Percentiles rank a stretch among this genome's conserved stretches.
These are phyloP conservation scores for Phalloptychus januarius DNA, from an alignment of 2,797 vertebrate genomes.

Conservation along the genomic window DNA sequence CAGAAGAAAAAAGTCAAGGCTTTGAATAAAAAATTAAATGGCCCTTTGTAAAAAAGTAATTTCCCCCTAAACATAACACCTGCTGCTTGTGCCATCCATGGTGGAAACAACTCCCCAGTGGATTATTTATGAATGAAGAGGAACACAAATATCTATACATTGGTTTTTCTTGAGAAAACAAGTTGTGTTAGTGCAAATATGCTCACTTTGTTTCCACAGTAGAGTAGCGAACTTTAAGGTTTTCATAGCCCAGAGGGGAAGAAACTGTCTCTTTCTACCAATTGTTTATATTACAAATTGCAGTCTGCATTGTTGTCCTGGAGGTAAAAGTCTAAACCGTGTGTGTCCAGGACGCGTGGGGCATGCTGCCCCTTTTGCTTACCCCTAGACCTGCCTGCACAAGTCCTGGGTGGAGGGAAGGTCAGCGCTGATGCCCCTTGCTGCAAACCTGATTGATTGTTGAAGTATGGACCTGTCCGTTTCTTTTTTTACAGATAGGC, in stretches of 20 bases:
- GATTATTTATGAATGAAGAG: too few species aligned
- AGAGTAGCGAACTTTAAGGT: not conserved
- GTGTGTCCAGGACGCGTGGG: not conserved
- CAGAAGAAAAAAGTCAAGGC: not conserved
- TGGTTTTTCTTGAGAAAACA: not conserved
- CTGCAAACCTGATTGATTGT: too few species aligned
- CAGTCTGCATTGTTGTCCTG: too few species aligned
- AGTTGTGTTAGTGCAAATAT: not conserved
- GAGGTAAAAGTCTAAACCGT: not conserved
- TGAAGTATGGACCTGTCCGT: too few species aligned
- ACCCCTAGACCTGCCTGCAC: not conserved
- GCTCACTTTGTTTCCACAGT: not conserved
- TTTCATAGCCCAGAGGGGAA: too few species aligned
- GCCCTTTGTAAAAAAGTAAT: not conserved
- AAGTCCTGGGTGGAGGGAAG: not conserved
- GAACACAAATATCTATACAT: too few species aligned
- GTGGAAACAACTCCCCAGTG: not conserved
- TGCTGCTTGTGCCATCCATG: not conserved
- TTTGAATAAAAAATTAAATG: not conserved
- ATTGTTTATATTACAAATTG: too few species aligned
- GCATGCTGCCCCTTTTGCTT: not conserved
- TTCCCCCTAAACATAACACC: not conserved
- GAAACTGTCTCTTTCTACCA: too few species aligned
- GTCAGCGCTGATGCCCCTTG: too few species aligned
- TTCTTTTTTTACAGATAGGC: too few species aligned